Percentiles rank a stretch among this genome's conserved stretches.
Evolutionary conservation across 2,888 invertebrate species (phyloP).

Genomic region (Scaptomyza tumidula): DNA sequence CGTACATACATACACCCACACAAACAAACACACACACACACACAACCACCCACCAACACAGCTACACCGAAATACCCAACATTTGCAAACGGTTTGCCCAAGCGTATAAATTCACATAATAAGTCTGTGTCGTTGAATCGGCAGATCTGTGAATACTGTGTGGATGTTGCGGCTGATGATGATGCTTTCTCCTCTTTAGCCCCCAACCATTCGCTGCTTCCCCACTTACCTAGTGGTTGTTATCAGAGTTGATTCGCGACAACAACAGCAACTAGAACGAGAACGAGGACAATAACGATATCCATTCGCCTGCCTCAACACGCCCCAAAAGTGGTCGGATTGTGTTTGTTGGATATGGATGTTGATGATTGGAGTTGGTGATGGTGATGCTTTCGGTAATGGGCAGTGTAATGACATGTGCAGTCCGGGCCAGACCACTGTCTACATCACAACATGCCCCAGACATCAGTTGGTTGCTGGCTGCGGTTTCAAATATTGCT

Average conservation of each 20-base stretch:
- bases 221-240: conserved; percentile 36
- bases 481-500: conserved; percentile 81
- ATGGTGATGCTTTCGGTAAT: conserved; percentile 43
- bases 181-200: conserved; percentile 25
- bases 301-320: conserved; percentile 36
- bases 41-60: conserved; percentile 5
- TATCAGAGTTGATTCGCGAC: conserved; percentile 59
- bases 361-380: conserved; percentile 35
- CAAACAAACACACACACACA: background rate
- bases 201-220: background rate
- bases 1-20: background rate
- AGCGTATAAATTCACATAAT: conserved; percentile 77
- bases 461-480: conserved; percentile 51
- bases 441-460: conserved; percentile 31
- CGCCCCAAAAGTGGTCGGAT: conserved; percentile 13
- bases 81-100: conserved; percentile 54
- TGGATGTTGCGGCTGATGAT: conserved; percentile 63
- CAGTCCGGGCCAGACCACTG: conserved; percentile 37
- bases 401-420: conserved; percentile 63
- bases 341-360: conserved; percentile 18
- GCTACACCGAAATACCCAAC: conserved; percentile 1
- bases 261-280: conserved; percentile 26
- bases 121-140: conserved; percentile 66
- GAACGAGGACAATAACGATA: conserved; percentile 57
- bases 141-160: conserved; percentile 43